These are phyloP conservation scores for Tetranychus truncatus DNA, from an alignment of 2,888 invertebrate genomes.

Conservation along the genomic window DNA sequence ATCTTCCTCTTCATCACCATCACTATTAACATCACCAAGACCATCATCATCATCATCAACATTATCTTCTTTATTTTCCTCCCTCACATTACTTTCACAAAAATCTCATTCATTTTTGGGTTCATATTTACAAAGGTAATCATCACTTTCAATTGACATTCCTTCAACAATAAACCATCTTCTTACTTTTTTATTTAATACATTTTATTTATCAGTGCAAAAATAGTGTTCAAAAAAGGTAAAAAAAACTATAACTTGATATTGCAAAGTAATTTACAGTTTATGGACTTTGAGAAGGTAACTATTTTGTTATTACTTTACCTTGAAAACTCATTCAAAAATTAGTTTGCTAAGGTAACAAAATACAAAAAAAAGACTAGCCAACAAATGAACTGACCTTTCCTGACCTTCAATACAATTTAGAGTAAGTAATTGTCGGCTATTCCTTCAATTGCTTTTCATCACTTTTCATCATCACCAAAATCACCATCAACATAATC, in stretches of 20 bases:
- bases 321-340: too few relatives aligned
- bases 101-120: too few relatives aligned
- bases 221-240: too few relatives aligned
- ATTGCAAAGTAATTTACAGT: neutral
- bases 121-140: too few relatives aligned
- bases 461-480: neutral
- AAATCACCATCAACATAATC: neutral
- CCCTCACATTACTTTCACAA: neutral
- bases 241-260: too few relatives aligned
- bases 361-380: neutral
- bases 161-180: too few relatives aligned
- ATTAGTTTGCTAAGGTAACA: too few relatives aligned
- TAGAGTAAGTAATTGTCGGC: neutral
- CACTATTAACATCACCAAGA: neutral
- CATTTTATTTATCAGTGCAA: too few relatives aligned
- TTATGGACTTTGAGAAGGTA: neutral
- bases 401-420: neutral
- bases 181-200: too few relatives aligned
- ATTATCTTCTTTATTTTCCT: neutral
- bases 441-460: neutral
- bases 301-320: too few relatives aligned
- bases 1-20: neutral
- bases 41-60: too few relatives aligned
- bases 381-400: neutral
- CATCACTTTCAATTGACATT: too few relatives aligned